phyloP scores from a whole-genome alignment of 2,888 invertebrate genomes.

The Dynastes maya region DNA sequence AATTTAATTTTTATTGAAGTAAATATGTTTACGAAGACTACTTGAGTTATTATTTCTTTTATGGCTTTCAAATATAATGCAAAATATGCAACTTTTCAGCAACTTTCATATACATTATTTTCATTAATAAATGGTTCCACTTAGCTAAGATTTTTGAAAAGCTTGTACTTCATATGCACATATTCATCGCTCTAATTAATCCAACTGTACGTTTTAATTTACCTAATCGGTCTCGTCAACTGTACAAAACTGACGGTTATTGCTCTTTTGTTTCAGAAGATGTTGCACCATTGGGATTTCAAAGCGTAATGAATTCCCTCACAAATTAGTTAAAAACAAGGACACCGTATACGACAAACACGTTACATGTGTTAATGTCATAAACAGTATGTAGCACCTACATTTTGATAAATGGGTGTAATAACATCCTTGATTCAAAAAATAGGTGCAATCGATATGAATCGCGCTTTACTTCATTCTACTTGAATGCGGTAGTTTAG shows the following conservation, averaged over 20 bases:
- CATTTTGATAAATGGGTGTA: background rate
- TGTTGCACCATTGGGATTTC: background rate
- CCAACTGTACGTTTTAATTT: background rate
- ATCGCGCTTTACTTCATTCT: too few relatives aligned
- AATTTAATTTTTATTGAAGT: too few relatives aligned
- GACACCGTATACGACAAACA: background rate
- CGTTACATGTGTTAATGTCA: too few relatives aligned
- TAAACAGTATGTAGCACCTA: background rate
- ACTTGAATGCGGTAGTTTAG: too few relatives aligned
- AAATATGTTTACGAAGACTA: too few relatives aligned
- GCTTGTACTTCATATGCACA: background rate
- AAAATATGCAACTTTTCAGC: too few relatives aligned
- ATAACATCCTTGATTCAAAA: too few relatives aligned
- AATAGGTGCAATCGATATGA: too few relatives aligned
- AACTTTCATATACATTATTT: background rate
- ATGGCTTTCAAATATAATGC: too few relatives aligned
- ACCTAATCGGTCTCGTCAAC: background rate
- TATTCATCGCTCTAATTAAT: background rate
- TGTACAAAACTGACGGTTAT: background rate
- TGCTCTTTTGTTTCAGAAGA: background rate
- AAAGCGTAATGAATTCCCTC: background rate
- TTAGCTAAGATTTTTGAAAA: background rate
- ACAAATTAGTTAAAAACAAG: constrained; percentile 1
- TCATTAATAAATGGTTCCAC: background rate
- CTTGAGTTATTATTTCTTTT: too few relatives aligned